Evolutionary conservation across 1,140 invertebrate genomes (phyloP).

Genomic region (Lasioglossum baleicum): DNA sequence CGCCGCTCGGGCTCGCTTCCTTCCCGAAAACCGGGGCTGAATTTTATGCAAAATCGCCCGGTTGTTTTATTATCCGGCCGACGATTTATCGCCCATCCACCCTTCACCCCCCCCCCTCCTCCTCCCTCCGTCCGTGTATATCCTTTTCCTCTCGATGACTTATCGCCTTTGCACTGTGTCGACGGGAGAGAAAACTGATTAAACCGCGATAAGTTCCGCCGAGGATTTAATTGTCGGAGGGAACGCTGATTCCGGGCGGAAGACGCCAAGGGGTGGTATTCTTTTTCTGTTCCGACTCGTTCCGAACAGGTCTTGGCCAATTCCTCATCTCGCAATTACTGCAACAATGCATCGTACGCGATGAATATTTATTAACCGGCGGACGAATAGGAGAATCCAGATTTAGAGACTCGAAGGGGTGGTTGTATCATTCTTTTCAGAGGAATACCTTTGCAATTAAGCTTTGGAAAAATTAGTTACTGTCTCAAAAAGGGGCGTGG

Average conservation of each 20-base stretch:
- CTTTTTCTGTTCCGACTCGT: too few relatives aligned
- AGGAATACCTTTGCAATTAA: too few relatives aligned
- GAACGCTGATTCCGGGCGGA: neutral
- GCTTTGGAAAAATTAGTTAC: too few relatives aligned
- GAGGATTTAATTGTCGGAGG: neutral
- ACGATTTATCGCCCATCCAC: slow-evolving; percentile 8
- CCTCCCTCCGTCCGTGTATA: too few relatives aligned
- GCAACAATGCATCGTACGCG: too few relatives aligned
- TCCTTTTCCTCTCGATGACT: slow-evolving; percentile 12
- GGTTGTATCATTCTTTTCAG: too few relatives aligned
- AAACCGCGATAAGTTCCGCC: slow-evolving; percentile 1
- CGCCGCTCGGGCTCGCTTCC: slow-evolving; percentile 2
- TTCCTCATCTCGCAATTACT: too few relatives aligned
- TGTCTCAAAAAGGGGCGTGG: too few relatives aligned
- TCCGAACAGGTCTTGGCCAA: too few relatives aligned
- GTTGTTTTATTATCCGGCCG: slow-evolving; percentile 8
- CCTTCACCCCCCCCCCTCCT: neutral
- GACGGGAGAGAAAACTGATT: slow-evolving; percentile 3
- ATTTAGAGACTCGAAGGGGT: too few relatives aligned
- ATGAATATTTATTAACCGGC: too few relatives aligned
- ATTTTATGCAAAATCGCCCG: slow-evolving; percentile 23
- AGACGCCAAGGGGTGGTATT: neutral
- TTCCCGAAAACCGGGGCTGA: slow-evolving; percentile 15
- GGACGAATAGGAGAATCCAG: too few relatives aligned
- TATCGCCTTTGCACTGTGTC: neutral